Base-by-base conservation (phyloP, 2,797 vertebrate species). In the Aplochiton taeniatus region DNA sequence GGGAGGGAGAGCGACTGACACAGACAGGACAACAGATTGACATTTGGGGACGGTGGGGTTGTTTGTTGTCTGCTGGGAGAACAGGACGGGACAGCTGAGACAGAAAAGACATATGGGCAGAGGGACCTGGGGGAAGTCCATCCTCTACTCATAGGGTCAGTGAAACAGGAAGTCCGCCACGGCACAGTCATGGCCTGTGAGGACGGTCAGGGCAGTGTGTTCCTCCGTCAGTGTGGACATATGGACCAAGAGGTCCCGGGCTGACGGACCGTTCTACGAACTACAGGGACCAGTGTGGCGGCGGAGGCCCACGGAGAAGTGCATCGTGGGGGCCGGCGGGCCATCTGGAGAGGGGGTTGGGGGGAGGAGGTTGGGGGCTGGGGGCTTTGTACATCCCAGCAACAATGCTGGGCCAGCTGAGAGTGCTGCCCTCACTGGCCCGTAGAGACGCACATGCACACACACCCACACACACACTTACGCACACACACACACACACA, bases 261-360 rank as follows among this genome's bases (percentile, higher is more conserved):
- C 31, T 31, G 31, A 31, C 3, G 31, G 31, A 31, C 3, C 31
- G 31, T 31, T 31, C 31, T 2, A 31, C 3, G 31, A 31, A 46
- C 45, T 54, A 13, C 12, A 55, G 53, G 11, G 44, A 11, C 73
- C 72, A 56, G 64, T 72, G 73, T 82, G 80, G 80, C 69, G 31
- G 31, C 55, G 12, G 31, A 58, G 8, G 74, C 77, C 76, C 79
- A 83, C 74, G 83, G 83, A 79, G 85, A 79, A 49, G 18, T 48
- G 47, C 13, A 50, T 46, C n/a, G 10, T 8, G 41, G 20, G 59
- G 61, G 67, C 77, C 71, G 17, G 79, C 72, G 68, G 70, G 78
- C 78, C 84, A 88, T 87, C 84, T 90, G 85, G 81, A 80, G 79
- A 45, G 65, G 75, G 77, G 83, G 83, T 78, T 82, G 53, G 65